These are phyloP conservation scores for Galerucella pusilla DNA, from an alignment of 2,888 invertebrate genomes.

Conservation along the genomic window DNA sequence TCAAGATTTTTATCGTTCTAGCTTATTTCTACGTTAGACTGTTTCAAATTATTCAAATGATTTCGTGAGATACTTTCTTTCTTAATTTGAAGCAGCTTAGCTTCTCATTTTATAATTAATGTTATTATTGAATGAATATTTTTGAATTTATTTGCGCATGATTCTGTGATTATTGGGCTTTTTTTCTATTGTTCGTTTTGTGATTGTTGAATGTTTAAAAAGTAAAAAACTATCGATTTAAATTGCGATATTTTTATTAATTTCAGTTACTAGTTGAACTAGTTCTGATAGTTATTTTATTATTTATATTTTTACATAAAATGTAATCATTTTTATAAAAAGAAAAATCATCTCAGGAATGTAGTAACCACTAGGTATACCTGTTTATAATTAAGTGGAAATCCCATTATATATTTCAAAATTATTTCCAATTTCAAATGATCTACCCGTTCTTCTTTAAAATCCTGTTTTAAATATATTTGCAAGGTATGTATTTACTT, in stretches of 20 bases:
- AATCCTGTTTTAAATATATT: no score
- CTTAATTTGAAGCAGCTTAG: background rate
- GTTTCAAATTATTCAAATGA: no score
- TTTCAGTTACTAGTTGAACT: no score
- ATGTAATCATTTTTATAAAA: no score
- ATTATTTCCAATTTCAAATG: no score
- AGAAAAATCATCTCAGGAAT: background rate
- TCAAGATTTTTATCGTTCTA: no score
- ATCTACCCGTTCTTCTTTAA: no score
- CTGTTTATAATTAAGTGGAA: background rate
- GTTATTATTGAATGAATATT: background rate
- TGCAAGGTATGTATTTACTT: no score
- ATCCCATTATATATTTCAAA: background rate
- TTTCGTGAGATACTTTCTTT: background rate
- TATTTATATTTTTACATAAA: no score
- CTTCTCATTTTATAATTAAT: background rate
- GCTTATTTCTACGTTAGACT: no score
- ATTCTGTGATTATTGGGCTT: background rate
- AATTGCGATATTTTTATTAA: background rate
- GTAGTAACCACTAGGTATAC: background rate
- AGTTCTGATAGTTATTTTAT: no score
- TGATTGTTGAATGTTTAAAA: background rate
- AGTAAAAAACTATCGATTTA: background rate
- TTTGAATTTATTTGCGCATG: background rate
- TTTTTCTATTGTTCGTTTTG: background rate